phyloP scores from a whole-genome alignment of 37 sponge, comb jelly and placozoan genomes.

The Cliona cf. orientalis region DNA sequence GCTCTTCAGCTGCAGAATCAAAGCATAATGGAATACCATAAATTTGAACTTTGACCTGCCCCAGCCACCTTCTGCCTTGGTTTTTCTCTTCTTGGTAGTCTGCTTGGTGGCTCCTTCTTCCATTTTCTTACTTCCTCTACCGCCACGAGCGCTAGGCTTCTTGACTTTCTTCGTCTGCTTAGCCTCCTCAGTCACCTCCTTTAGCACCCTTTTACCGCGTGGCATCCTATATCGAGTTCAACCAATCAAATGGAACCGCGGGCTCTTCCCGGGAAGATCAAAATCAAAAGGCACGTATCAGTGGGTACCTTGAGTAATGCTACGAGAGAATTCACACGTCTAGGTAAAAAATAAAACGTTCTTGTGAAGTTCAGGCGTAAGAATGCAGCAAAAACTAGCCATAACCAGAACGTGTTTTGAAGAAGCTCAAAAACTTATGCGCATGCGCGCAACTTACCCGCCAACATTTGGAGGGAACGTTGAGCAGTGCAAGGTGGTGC shows the following conservation, averaged over 20 bases:
- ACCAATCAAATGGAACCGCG: not conserved
- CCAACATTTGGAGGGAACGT: too few species aligned
- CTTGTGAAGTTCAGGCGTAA: too few species aligned
- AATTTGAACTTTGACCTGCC: conserved; percentile 2
- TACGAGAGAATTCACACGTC: too few species aligned
- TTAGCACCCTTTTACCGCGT: not conserved
- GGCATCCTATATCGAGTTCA: conserved; percentile 6
- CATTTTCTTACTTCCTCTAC: conserved; percentile 20
- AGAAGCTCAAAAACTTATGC: too few species aligned
- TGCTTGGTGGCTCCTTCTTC: not conserved
- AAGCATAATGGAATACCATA: not conserved
- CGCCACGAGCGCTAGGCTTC: not conserved
- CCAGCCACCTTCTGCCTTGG: conserved; percentile 2
- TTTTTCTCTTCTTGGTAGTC: conserved; percentile 20
- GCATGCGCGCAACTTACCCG: too few species aligned
- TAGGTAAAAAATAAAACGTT: too few species aligned
- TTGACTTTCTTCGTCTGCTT: not conserved
- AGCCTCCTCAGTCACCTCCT: not conserved
- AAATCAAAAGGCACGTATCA: not conserved
- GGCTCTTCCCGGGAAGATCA: conserved; percentile 3
- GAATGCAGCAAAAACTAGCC: too few species aligned
- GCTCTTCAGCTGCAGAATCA: not conserved
- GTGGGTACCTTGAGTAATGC: too few species aligned
- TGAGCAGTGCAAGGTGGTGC: too few species aligned
- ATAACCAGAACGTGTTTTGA: too few species aligned